A percentile compares a stretch with the other conserved stretches of the same genome.
These are phyloP conservation scores for Mus musculus DNA, from an alignment of 2,113 vertebrate species.

Conservation along the genomic window GRCm39 chr10:113941001-113941500, in stretches of 20 bases:
- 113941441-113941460: not conserved
- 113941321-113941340: not conserved
- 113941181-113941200: not conserved
- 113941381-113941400: not conserved
- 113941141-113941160: not conserved
- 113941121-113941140: not conserved
- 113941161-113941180: not conserved
- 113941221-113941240: slow-evolving; percentile 14
- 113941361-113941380: slow-evolving; percentile 10
- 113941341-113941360: not conserved
- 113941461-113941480: slow-evolving; percentile 17
- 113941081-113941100: not conserved
- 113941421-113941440: not conserved
- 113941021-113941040: not conserved
- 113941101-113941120: not conserved
- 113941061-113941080: not conserved
- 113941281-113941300: not conserved
- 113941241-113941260: not conserved
- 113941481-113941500: not conserved
- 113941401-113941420: not conserved
- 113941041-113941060: not conserved
- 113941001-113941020: not conserved
- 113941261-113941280: not conserved
- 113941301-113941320: not conserved
- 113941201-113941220: not conserved